Evolutionary conservation across 2,797 vertebrate genomes (phyloP), one percentile per base, ranked within the genome.

Genomic region (Protosalanx chinensis): DNA sequence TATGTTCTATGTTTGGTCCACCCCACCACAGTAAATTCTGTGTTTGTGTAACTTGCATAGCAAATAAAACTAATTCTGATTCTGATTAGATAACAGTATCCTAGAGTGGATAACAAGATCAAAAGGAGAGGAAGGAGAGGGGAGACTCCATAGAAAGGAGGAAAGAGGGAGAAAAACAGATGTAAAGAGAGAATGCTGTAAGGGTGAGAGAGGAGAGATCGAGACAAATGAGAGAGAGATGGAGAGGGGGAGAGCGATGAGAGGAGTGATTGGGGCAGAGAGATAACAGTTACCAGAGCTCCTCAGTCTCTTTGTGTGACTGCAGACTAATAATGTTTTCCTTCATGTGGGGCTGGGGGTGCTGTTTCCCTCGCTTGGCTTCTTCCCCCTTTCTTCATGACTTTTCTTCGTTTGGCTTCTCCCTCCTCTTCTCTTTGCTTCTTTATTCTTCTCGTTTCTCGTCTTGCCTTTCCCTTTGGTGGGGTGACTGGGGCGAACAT

Each of bases 321-420:
- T 64, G 70, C 68, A 70, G 72, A 88, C 84, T 87, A 86, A 90
- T 87, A 87, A 79, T 81, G 83, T 78, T 88, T 82, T 89, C 84
- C 79, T 87, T 82, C 83, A 77, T 80, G 75, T 79, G 81, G 74
- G 81, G 74, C 72, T 79, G 79, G 76, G 53, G 49, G 67, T 73
- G 68, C 80, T 82, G 71, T 72, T 80, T 59, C 76, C 67, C 74
- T 35, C 60, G 76, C 76, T 73, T 76, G 76, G 75, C 73, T 67
- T 72, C 30, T 23, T 20, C 23, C 64, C 37, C 58, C 57, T 13
- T 63, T 62, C 56, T 32, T 29, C 10, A 6, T 33, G 71, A 23
- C 59, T 46, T 2, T 46, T 46, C 67, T 75, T 32, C 62, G 75
- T 76, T 73, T 75, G 76, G 77, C 74, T 61, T 71, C 27, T 41